These are phyloP conservation scores for Tetranychus truncatus DNA, from an alignment of 2,888 invertebrate genomes.

Conservation along the genomic window DNA sequence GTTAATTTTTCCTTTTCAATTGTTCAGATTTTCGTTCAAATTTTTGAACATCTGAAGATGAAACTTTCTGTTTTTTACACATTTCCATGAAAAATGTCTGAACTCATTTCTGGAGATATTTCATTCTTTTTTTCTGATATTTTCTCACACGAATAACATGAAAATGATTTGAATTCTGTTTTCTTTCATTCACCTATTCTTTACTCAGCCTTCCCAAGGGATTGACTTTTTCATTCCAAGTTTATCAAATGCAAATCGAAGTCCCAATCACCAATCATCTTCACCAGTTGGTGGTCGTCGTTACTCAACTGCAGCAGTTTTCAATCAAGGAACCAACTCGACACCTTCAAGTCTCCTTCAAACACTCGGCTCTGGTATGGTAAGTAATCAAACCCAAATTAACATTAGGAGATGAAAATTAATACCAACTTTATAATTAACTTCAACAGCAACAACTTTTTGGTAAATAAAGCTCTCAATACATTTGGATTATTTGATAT, in stretches of 20 bases:
- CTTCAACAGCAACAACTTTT: conserved; percentile 20
- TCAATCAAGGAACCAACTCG: conserved; percentile 16
- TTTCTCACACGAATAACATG: no score
- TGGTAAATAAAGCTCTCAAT: conserved; percentile 28
- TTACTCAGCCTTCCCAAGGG: conserved; percentile 2
- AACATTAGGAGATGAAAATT: no score
- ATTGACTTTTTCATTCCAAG: conserved; percentile 17
- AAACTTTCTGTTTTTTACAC: no score
- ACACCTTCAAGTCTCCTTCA: conserved; percentile 47
- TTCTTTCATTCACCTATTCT: background rate
- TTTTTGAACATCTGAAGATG: no score
- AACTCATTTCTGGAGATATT: no score
- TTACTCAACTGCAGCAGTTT: conserved; percentile 10
- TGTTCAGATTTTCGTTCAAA: no score
- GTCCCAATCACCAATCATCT: background rate
- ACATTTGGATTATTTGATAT: no score
- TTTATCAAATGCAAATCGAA: conserved; percentile 18
- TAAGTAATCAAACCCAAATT: conserved; percentile 11
- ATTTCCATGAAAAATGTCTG: no score
- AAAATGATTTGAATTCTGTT: background rate
- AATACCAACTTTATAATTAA: no score
- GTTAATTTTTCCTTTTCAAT: no score
- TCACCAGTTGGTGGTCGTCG: conserved; percentile 11
- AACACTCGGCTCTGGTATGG: conserved; percentile 74
- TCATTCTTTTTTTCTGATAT: background rate